Evolutionary conservation across 2,888 invertebrate genomes (phyloP), one percentile per base, ranked within the genome.

Genomic region (Drosophila percnosoma): DNA sequence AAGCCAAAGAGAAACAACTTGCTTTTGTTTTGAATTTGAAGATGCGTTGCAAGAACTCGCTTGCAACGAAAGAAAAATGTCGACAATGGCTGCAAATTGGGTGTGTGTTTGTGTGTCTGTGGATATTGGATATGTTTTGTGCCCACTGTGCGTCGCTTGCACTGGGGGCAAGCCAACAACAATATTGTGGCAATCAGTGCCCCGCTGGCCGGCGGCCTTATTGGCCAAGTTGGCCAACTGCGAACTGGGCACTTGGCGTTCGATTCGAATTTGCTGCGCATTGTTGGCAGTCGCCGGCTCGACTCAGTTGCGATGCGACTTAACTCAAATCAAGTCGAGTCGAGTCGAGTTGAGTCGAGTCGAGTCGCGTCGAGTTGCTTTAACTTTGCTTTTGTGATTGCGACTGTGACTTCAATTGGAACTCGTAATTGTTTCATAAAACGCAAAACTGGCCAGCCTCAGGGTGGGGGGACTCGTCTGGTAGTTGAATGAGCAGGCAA

Each of bases 371-470:
- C 55, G 55, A 27, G 67, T 67, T 51, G 45, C 70, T 36, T 75
- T 75, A 61, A 34, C 68, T 68, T 70, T 61, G 55, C 62, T 68
- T 60, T 83, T 73, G 64, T 58, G 57, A 63, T 24, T 68, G 65
- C 59, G 70, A 62, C 38, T 61, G 45, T 36, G 51, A 51, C 63
- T 57, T 52, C 52, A 58, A 71, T 70, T 82, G 68, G 60, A 68
- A 72, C 67, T 84, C 80, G 89, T 87, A 87, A 87, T 87, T 87
- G 89, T 87, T 87, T 89, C 75, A 85, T 85, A 83, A 83, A 83
- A 83, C 82, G 82, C 77, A 84, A 82, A 88, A 78, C 84, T 83
- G 73, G 40, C 21, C 24, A 58, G 38, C 15, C 33, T 49, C 29
- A 45, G 21, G 18, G 13, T 1, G 27, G 34, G 36, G 36, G 7